These are phyloP conservation scores for Silurus glanis DNA, from an alignment of 2,113 vertebrate genomes.

Conservation along the genomic window DNA sequence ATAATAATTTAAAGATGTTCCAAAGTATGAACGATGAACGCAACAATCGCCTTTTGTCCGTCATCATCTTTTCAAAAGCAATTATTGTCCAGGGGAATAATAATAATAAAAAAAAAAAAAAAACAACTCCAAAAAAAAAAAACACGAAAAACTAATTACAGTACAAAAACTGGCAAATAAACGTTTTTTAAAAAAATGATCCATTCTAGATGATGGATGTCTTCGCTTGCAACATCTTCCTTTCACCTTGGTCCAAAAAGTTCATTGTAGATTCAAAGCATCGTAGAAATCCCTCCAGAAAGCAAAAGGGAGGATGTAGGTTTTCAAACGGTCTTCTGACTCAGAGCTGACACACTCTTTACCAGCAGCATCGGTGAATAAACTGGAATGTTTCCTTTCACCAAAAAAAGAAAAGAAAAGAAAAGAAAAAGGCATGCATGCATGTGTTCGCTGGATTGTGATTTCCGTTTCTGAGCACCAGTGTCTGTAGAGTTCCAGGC, in stretches of 20 bases:
- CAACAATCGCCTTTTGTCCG: constrained; percentile 57
- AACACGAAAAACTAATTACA: constrained; percentile 32
- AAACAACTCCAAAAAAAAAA: background rate
- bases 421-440: background rate
- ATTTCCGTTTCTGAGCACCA: background rate
- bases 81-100: constrained; percentile 58
- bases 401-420: background rate
- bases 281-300: background rate
- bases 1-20: constrained; percentile 76
- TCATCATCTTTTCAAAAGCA: constrained; percentile 55
- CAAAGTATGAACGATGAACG: constrained; percentile 55
- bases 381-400: constrained; percentile 8
- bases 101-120: background rate
- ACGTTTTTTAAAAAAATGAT: constrained; percentile 42
- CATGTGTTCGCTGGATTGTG: background rate
- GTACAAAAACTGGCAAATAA: constrained; percentile 51
- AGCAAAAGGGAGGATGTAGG: background rate
- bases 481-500: constrained; percentile 36
- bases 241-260: constrained; percentile 39
- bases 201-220: constrained; percentile 16
- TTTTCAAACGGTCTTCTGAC: constrained; percentile 20
- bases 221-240: constrained; percentile 53
- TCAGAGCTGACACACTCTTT: constrained; percentile 28
- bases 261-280: constrained; percentile 8
- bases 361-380: constrained; percentile 30